Base-by-base conservation (phyloP, 2,113 vertebrate genomes). In the Oceanites oceanicus region DNA sequence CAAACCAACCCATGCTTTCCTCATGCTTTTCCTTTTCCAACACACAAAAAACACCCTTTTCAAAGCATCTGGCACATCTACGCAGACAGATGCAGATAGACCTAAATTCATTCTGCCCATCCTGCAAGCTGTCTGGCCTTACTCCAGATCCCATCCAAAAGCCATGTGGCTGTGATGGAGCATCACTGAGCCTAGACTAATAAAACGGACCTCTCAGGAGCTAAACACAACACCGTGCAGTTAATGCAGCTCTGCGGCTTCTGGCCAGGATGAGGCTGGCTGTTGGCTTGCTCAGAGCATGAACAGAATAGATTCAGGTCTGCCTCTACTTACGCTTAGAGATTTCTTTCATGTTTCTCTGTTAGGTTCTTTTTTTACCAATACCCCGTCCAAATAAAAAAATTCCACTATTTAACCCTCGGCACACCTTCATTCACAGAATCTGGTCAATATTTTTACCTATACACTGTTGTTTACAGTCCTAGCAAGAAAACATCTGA, bases 91-190 rank as follows among this genome's bases (percentile, higher is more conserved):
- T 94, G 84, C 58, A 85, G 66, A 45, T 12, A 82, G 56, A 58
- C 27, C 18, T n/a, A 87, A 85, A 78, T 65, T 75, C 74, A 68
- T 90, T 87, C 80, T 92, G 65, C 61, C 70, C 77, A 91, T 76
- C 73, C 80, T 96, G 56, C 36, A 95, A 94, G 73, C 77, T 85
- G 65, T 53, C 92, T 97, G 95, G 92, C 77, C 50, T 82, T 56
- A 40, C 16, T 91, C 93, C 93, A 94, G 23, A 45, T 94, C 38
- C 56, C 25, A 78, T 91, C 66, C 70, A 56, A 91, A 96, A 90
- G 40, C 49, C 70, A 56, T 53, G 84, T 65, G 95, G 56, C 44
- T 79, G 27, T 79, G 87, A 40, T 88, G 71, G 74, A 96, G 74
- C 61, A 75, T 92, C 77, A 56, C 70, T 47, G 56, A 91, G 70